phyloP scores from a whole-genome alignment of 1,140 invertebrate genomes.

The Drosophila ficusphila region DNA sequence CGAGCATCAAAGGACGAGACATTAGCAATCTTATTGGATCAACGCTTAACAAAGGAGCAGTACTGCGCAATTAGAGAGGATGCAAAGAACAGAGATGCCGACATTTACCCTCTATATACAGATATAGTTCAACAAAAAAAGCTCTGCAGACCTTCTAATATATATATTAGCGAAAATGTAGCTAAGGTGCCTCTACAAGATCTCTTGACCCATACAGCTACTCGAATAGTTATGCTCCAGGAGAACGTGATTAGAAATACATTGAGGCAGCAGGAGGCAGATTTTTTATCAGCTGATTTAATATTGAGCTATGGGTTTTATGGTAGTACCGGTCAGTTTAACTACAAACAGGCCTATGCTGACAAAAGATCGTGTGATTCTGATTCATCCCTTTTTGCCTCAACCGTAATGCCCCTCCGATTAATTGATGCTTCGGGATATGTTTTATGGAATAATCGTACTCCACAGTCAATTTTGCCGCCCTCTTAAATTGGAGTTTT shows the following conservation, averaged over 20 bases:
- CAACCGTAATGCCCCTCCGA: slow-evolving; percentile 12
- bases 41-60: background rate
- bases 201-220: background rate
- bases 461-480: slow-evolving; percentile 11
- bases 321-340: too few relatives aligned
- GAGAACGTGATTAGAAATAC: too few relatives aligned
- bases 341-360: too few relatives aligned
- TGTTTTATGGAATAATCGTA: slow-evolving; percentile 13
- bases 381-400: too few relatives aligned
- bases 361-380: too few relatives aligned
- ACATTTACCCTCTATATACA: background rate
- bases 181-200: background rate
- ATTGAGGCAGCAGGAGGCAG: too few relatives aligned
- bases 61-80: background rate
- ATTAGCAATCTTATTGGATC: background rate
- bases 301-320: too few relatives aligned
- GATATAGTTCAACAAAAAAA: background rate
- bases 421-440: slow-evolving; percentile 4
- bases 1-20: background rate
- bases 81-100: background rate
- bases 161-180: background rate
- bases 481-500: background rate
- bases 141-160: too few relatives aligned
- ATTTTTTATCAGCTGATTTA: too few relatives aligned
- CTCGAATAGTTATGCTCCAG: slow-evolving; percentile 1